These are phyloP conservation scores for Apteryx owenii DNA, from an alignment of 2,113 vertebrate species.

Conservation along the genomic window DNA sequence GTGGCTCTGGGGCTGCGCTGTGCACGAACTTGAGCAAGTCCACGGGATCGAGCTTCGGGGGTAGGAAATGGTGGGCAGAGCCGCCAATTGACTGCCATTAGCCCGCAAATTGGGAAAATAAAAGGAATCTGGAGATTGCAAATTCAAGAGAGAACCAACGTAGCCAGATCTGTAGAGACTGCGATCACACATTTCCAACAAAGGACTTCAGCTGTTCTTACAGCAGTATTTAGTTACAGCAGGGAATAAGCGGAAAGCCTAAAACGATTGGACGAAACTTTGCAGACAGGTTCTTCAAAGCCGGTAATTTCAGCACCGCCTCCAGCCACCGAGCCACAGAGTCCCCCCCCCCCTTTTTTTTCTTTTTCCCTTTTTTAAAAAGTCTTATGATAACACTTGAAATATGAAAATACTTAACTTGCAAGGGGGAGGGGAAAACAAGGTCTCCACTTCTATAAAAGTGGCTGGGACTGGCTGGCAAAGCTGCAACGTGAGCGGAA, in stretches of 20 bases:
- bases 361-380: background rate
- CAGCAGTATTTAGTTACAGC: constrained; percentile 90
- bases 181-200: constrained; percentile 96
- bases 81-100: constrained; percentile 90
- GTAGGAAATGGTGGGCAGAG: constrained; percentile 89
- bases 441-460: constrained; percentile 43
- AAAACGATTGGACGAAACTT: constrained; percentile 82
- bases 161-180: constrained; percentile 93
- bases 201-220: constrained; percentile 84
- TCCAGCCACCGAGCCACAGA: constrained; percentile 69
- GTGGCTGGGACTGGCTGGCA: background rate
- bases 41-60: constrained; percentile 90
- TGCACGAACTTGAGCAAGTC: constrained; percentile 85
- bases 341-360: background rate
- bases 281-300: constrained; percentile 83
- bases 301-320: constrained; percentile 80
- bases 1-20: constrained; percentile 85
- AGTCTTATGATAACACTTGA: constrained; percentile 73
- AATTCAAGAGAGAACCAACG: constrained; percentile 92
- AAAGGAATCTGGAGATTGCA: constrained; percentile 89
- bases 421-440: constrained; percentile 24
- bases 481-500: background rate
- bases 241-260: constrained; percentile 85
- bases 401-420: constrained; percentile 58
- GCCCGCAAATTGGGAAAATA: constrained; percentile 91